phyloP scores from a whole-genome alignment of 2,113 vertebrate genomes.

The Formicarius rufipectus region DNA sequence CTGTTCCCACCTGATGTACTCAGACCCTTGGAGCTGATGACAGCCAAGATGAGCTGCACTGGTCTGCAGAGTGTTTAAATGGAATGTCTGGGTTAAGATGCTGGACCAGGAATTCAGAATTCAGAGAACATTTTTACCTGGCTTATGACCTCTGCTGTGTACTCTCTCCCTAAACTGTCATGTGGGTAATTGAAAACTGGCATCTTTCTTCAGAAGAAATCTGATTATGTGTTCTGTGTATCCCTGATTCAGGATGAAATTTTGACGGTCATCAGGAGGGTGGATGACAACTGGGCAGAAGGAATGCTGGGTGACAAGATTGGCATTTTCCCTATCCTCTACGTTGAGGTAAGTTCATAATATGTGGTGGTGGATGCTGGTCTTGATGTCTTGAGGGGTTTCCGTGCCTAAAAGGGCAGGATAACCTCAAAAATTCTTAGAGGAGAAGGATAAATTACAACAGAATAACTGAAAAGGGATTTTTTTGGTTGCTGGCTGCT shows the following conservation, averaged over 20 bases:
- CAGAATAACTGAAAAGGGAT: not conserved
- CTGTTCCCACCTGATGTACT: not conserved
- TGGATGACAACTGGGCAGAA: constrained; percentile 99
- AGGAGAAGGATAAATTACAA: not conserved
- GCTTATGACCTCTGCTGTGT: not conserved
- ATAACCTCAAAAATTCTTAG: not conserved
- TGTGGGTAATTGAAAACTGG: not conserved
- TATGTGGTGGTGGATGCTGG: not conserved
- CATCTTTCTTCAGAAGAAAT: not conserved
- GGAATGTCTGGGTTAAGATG: not conserved
- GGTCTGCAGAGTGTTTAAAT: not conserved
- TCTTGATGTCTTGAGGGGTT: rapidly evolving
- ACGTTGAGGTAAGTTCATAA: constrained; percentile 88
- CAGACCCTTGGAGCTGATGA: not conserved
- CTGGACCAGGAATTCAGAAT: not conserved
- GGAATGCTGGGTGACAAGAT: constrained; percentile 99
- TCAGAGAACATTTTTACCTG: not conserved
- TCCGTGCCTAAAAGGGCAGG: not conserved
- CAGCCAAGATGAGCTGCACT: not conserved
- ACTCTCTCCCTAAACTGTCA: not conserved
- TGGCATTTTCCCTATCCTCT: constrained; percentile 96
- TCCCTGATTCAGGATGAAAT: constrained; percentile 89
- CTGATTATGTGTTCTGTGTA: not conserved
- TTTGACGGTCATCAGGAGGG: constrained; percentile 95
- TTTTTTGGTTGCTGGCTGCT: not conserved